These are phyloP conservation scores for Phenganax marumi DNA, from an alignment of 92 coral and sea anemone species.

Conservation along the genomic window DNA sequence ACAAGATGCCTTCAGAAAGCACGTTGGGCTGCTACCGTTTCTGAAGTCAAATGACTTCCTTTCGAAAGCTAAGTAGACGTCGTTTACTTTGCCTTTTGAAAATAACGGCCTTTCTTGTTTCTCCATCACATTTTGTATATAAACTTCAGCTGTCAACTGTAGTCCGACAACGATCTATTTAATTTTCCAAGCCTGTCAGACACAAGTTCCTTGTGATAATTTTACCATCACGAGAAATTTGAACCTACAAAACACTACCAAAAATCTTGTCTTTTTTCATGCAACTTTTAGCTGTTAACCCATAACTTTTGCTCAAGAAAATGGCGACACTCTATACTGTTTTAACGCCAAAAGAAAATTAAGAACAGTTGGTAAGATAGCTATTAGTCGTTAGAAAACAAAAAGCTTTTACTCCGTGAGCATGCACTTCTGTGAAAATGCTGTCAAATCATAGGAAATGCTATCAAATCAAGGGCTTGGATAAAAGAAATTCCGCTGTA, in stretches of 20 bases:
- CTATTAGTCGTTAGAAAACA: not conserved
- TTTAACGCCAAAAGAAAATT: not conserved
- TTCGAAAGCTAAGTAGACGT: too few species aligned
- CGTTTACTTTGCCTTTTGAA: too few species aligned
- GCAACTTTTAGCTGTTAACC: not conserved
- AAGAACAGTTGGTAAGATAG: not conserved
- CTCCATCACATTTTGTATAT: too few species aligned
- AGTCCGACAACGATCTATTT: not conserved
- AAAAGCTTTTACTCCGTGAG: slow-evolving; percentile 1
- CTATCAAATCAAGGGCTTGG: not conserved
- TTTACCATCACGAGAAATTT: not conserved
- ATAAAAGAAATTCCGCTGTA: slow-evolving; percentile 13
- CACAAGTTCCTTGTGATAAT: not conserved
- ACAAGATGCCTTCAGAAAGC: too few species aligned
- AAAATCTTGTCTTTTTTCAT: not conserved
- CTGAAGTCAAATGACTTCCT: too few species aligned
- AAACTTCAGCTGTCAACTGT: too few species aligned
- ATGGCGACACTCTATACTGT: not conserved
- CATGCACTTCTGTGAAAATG: slow-evolving; percentile 5
- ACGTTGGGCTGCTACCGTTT: too few species aligned
- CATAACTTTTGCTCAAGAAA: not conserved
- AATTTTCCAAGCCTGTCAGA: not conserved
- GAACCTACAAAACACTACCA: not conserved
- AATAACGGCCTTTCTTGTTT: too few species aligned
- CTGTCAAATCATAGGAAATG: not conserved